Conservation (phyloP, 2,888 invertebrate genomes). For the Drosophila prostipennis region DNA sequence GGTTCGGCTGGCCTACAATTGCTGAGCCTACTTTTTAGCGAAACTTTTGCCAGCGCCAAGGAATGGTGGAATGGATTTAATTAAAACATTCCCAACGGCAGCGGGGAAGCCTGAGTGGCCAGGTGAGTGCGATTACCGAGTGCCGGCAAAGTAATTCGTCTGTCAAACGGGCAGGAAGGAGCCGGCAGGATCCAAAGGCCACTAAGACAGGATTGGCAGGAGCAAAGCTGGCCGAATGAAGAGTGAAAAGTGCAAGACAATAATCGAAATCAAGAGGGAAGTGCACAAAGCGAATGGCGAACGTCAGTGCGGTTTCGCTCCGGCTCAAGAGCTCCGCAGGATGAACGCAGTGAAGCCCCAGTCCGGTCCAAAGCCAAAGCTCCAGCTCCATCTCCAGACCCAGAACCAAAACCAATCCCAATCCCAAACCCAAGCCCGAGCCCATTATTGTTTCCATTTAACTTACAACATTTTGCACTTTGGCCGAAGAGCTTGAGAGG, state of each 20-base stretch:
- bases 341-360: conserved; percentile 31
- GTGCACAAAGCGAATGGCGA: conserved; percentile 29
- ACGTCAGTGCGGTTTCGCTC: conserved; percentile 23
- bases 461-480: conserved; percentile 83
- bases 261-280: conserved; percentile 54
- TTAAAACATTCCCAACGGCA: conserved; percentile 57
- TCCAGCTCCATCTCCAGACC: conserved; percentile 23
- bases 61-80: conserved; percentile 56
- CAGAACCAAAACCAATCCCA: not conserved
- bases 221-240: conserved; percentile 39
- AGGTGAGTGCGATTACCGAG: conserved; percentile 19
- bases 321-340: conserved; percentile 30
- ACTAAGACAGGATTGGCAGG: conserved; percentile 50
- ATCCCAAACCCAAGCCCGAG: conserved; percentile 34
- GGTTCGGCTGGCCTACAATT: conserved; percentile 49
- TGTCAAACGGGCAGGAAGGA: conserved; percentile 52
- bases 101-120: conserved; percentile 12
- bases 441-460: conserved; percentile 82
- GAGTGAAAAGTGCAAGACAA: conserved; percentile 68
- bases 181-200: conserved; percentile 1
- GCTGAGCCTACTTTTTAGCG: conserved; percentile 59
- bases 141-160: conserved; percentile 55
- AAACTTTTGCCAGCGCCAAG: conserved; percentile 44
- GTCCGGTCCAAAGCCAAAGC: conserved; percentile 12
- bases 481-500: conserved; percentile 52